A percentile compares a stretch with the other conserved stretches of the same genome.
phyloP scores from a whole-genome alignment of 2,113 vertebrate genomes.

The Hipposideros armiger region DNA sequence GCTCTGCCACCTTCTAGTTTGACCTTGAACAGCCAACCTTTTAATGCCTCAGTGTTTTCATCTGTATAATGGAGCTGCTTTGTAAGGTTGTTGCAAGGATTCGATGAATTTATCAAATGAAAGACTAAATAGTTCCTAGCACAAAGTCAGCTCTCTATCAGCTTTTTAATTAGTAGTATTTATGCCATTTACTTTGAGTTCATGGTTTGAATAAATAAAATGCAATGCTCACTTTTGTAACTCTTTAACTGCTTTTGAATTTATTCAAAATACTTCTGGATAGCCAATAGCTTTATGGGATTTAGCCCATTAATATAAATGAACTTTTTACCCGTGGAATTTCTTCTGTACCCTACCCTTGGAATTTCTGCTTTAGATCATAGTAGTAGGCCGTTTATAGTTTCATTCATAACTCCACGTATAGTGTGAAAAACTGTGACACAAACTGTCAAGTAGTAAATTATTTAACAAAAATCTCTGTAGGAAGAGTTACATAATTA shows the following conservation, averaged over 20 bases:
- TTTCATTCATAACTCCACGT: slow-evolving; percentile 73
- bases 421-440: slow-evolving; percentile 68
- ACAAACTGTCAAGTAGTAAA: slow-evolving; percentile 79
- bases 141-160: background rate
- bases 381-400: slow-evolving; percentile 62
- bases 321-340: slow-evolving; percentile 43
- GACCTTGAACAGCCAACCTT: background rate
- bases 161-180: background rate
- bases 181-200: slow-evolving; percentile 11
- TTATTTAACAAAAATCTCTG: slow-evolving; percentile 74
- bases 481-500: slow-evolving; percentile 77
- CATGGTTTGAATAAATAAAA: slow-evolving; percentile 32
- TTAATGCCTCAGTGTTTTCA: slow-evolving; percentile 6
- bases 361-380: slow-evolving; percentile 16
- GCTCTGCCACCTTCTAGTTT: background rate
- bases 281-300: background rate
- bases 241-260: background rate
- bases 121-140: background rate
- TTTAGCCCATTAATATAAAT: slow-evolving; percentile 58
- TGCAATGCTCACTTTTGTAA: slow-evolving; percentile 13
- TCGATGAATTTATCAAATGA: slow-evolving; percentile 38
- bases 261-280: slow-evolving; percentile 44
- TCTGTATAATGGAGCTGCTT: background rate
- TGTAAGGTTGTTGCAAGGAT: background rate
- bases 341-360: background rate